phyloP scores from a whole-genome alignment of 2,888 invertebrate species.

The Teleiodes luculella region DNA sequence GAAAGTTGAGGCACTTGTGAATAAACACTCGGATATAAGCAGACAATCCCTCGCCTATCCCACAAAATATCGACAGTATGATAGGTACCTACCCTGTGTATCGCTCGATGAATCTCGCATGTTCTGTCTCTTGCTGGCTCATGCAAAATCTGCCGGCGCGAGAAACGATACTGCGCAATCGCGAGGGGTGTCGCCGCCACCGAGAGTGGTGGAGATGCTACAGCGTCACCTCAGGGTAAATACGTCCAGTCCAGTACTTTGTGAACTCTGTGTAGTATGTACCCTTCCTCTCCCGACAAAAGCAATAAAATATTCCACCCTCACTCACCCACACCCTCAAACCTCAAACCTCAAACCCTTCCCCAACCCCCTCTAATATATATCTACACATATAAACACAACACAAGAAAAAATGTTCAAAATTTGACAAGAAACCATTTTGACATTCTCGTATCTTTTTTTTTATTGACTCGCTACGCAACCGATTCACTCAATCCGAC shows the following conservation, averaged over 20 bases:
- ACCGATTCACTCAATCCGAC: neutral
- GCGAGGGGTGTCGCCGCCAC: slow-evolving; percentile 32
- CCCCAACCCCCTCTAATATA: no score
- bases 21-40: slow-evolving; percentile 39
- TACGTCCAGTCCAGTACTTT: neutral
- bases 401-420: no score
- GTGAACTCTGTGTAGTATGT: neutral
- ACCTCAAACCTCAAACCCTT: neutral
- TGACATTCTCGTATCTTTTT: no score
- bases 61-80: slow-evolving; percentile 70
- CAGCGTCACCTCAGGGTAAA: slow-evolving; percentile 5
- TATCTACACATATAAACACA: no score
- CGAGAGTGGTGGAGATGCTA: slow-evolving; percentile 16
- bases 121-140: slow-evolving; percentile 65
- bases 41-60: slow-evolving; percentile 59
- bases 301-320: neutral
- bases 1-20: slow-evolving; percentile 33
- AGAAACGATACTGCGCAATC: slow-evolving; percentile 56
- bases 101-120: slow-evolving; percentile 53
- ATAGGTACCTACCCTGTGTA: slow-evolving; percentile 59
- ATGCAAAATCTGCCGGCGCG: slow-evolving; percentile 35
- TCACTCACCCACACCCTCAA: neutral
- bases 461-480: no score
- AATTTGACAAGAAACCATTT: no score
- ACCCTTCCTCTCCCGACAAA: neutral